phyloP scores from a whole-genome alignment of 2,888 invertebrate species.

The Troides aeacus region DNA sequence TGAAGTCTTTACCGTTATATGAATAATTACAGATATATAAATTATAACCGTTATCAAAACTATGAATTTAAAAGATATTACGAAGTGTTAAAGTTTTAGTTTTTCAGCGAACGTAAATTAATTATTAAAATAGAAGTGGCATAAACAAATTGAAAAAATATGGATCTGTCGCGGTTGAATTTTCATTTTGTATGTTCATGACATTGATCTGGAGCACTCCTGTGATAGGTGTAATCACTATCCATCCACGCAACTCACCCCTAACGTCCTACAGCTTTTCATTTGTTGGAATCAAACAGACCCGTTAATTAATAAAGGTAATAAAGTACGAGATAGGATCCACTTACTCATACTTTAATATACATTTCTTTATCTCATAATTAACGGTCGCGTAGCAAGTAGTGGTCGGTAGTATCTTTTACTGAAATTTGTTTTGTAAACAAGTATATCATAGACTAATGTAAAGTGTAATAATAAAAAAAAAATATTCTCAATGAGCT shows the following conservation, averaged over 20 bases:
- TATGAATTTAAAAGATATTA: too few species aligned
- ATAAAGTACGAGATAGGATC: not conserved
- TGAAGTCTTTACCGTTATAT: too few species aligned
- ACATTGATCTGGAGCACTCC: not conserved
- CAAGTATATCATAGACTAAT: too few species aligned
- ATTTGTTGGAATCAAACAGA: not conserved
- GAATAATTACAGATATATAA: too few species aligned
- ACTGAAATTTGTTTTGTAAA: too few species aligned
- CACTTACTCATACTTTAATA: not conserved
- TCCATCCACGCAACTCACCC: not conserved
- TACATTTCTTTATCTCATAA: too few species aligned
- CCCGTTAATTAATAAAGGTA: not conserved
- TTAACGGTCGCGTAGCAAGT: too few species aligned
- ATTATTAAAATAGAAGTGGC: not conserved
- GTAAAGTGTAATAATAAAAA: too few species aligned
- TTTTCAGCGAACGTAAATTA: not conserved
- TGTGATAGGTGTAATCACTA: not conserved
- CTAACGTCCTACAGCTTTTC: not conserved
- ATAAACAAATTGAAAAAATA: not conserved
- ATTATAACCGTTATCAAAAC: too few species aligned
- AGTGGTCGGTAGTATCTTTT: too few species aligned
- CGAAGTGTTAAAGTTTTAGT: too few species aligned
- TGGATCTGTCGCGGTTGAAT: not conserved
- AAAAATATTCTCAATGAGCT: too few species aligned
- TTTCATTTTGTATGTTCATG: not conserved